phyloP scores from a whole-genome alignment of 2,113 vertebrate genomes.

The Patagioenas fasciata region DNA sequence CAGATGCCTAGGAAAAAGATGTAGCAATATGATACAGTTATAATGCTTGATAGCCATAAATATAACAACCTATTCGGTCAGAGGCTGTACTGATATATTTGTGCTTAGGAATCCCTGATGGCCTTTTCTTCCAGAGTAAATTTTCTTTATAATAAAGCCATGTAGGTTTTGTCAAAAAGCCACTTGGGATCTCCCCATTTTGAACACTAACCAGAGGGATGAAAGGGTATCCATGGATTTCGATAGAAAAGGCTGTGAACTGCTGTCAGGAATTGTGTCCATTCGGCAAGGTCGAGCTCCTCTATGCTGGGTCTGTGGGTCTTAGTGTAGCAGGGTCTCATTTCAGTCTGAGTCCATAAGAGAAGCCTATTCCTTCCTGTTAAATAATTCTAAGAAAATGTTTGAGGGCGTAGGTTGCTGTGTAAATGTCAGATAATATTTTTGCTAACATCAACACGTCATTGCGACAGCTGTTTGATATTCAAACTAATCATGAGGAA shows the following conservation, averaged over 20 bases:
- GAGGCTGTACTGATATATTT: background rate
- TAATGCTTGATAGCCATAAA: background rate
- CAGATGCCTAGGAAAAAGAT: background rate
- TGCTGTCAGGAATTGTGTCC: background rate
- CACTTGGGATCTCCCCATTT: background rate
- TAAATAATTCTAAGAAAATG: background rate
- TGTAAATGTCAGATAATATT: slow-evolving; percentile 13
- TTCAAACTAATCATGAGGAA: slow-evolving; percentile 20
- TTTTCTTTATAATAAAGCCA: background rate
- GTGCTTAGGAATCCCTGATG: background rate
- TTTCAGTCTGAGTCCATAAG: background rate
- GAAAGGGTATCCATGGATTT: background rate
- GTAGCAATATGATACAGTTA: background rate
- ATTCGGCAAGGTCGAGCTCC: background rate
- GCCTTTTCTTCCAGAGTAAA: background rate
- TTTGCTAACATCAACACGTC: background rate
- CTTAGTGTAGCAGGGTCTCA: background rate
- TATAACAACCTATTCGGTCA: background rate
- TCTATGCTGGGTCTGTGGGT: background rate
- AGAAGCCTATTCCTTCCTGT: background rate
- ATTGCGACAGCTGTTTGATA: slow-evolving; percentile 5
- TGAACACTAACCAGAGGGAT: background rate
- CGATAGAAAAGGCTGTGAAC: background rate
- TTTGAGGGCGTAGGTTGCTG: background rate
- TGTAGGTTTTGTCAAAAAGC: background rate